A percentile compares a stretch with the other conserved stretches of the same genome.
Evolutionary conservation across 2,797 vertebrate genomes (phyloP).

Genomic region (Huso huso): DNA sequence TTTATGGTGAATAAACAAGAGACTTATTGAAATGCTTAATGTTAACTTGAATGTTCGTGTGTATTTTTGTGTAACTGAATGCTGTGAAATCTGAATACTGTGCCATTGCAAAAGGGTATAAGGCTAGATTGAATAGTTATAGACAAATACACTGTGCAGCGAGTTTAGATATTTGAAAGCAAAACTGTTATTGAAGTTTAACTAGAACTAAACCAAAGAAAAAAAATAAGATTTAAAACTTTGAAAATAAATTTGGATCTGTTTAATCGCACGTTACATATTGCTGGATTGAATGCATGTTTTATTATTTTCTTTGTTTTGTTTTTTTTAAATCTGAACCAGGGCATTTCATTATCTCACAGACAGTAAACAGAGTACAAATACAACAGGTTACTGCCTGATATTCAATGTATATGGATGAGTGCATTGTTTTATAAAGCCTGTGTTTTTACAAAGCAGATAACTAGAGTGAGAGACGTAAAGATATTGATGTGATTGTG

Average conservation of each 20-base stretch:
- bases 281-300: neutral
- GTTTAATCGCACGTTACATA: too few relatives aligned
- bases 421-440: neutral
- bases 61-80: neutral
- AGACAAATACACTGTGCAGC: neutral
- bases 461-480: neutral
- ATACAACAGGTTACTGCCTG: neutral
- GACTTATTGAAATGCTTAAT: neutral
- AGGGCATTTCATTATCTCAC: neutral
- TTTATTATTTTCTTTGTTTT: neutral
- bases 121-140: neutral
- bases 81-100: neutral
- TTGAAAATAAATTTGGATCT: too few relatives aligned
- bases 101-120: neutral
- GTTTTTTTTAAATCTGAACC: too few relatives aligned
- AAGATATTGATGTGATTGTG: neutral
- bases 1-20: neutral
- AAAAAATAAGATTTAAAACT: neutral
- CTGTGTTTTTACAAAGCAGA: neutral
- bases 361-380: neutral
- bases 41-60: neutral
- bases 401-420: neutral
- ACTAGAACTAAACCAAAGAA: neutral
- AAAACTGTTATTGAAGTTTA: neutral
- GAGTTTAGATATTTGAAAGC: neutral